These are phyloP conservation scores for Cardiocondyla obscurior DNA, from an alignment of 1,140 invertebrate species.

Conservation along the genomic window DNA sequence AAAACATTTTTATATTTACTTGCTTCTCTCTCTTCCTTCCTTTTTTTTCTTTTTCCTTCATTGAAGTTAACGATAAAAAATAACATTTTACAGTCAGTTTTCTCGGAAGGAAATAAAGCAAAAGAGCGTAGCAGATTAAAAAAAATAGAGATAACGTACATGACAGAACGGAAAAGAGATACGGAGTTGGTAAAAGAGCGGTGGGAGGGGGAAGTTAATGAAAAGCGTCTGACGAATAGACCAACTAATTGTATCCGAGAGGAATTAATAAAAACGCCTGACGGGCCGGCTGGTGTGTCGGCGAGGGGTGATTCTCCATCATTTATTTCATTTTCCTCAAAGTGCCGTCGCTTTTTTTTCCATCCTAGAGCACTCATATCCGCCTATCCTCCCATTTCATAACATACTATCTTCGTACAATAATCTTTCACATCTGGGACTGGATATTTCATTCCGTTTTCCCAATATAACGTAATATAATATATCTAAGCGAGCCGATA, in stretches of 20 bases:
- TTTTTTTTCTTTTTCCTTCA: not conserved
- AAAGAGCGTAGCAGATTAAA: slow-evolving; percentile 20
- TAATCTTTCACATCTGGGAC: slow-evolving; percentile 41
- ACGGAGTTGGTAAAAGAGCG: slow-evolving; percentile 76
- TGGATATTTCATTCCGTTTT: slow-evolving; percentile 20
- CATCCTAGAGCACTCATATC: slow-evolving; percentile 55
- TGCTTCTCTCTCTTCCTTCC: not conserved
- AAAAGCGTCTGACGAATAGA: slow-evolving; percentile 84
- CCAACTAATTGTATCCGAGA: slow-evolving; percentile 84
- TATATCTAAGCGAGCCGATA: slow-evolving; percentile 38
- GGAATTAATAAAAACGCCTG: slow-evolving; percentile 83
- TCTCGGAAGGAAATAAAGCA: slow-evolving; percentile 39
- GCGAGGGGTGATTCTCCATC: slow-evolving; percentile 77
- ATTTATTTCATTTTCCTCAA: slow-evolving; percentile 82
- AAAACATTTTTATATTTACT: not conserved
- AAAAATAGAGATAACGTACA: slow-evolving; percentile 58
- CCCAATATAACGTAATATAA: slow-evolving; percentile 17
- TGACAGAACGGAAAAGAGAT: slow-evolving; percentile 63
- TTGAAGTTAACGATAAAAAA: slow-evolving; percentile 8
- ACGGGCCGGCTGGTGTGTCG: slow-evolving; percentile 61
- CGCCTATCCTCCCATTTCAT: slow-evolving; percentile 63
- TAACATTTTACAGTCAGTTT: not conserved
- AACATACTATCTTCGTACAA: slow-evolving; percentile 55
- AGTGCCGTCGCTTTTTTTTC: slow-evolving; percentile 70
- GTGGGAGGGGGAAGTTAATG: slow-evolving; percentile 80